Evolutionary conservation across 2,113 vertebrate genomes (phyloP), one percentile per base, ranked within the genome.

Genomic region (Pimephales promelas): DNA sequence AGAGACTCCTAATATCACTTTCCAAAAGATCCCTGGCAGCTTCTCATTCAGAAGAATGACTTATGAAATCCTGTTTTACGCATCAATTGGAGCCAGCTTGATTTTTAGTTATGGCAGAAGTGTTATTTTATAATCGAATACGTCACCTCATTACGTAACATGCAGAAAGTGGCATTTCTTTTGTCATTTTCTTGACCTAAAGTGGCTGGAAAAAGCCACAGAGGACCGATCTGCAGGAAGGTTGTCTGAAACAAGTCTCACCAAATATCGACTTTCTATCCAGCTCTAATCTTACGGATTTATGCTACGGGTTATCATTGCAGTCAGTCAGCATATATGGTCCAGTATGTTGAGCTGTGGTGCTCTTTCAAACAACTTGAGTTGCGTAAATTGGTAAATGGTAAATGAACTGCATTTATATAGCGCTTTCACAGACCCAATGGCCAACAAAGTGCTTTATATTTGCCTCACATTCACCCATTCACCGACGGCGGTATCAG

Each of bases 21-120:
- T 49, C 59, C 61, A 79, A 31, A 36, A 70, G 64, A 81, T 28
- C 77, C 28, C 31, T 31, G 28, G 77, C 77, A 80, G 78, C 78
- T 52, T 81, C 79, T 49, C 43, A 79, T 79, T 45, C 57, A 45
- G 57, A 40, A 36, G 56, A 64, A 49, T 64, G 40, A 66, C 43
- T 47, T 52, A 18, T 66, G 61, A 80, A 80, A 52, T 31, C 2
- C 61, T 47, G 59, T 34, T 62, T 79, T 18, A n/a, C 3, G 0
- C 4, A 66, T 66, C 40, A 31, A 1, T 0, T 0, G 34, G 43
- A 59, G 14, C 1, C n/a, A 61, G 75, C 56, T 61, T 78, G 75
- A 61, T 24, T 61, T 78, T 43, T 43, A 13, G 74, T 57, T 18
- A 40, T 18, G 75, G 8, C 22, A 61, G 16, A 59, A 31, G 22